phyloP scores from a whole-genome alignment of 2,797 vertebrate species.

The Brotula barbata region DNA sequence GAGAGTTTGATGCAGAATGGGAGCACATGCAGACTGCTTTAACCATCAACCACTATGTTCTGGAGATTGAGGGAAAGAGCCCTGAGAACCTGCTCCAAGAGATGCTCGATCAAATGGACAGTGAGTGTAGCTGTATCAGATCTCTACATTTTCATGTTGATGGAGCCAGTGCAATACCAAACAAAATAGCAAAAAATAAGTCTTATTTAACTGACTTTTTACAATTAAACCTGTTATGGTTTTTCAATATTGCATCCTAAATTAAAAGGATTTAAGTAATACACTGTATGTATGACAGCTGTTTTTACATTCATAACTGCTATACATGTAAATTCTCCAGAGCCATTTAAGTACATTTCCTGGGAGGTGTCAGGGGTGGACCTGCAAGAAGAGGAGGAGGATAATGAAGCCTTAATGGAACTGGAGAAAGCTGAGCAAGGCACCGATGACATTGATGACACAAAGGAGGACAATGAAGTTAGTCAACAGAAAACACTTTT shows the following conservation, averaged over 20 bases:
- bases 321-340: conserved; percentile 60
- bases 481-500: conserved; percentile 26
- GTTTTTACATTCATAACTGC: not conserved
- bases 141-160: not conserved
- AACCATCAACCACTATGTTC: conserved; percentile 39
- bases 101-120: conserved; percentile 80
- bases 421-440: conserved; percentile 65
- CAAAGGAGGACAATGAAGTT: conserved; percentile 54
- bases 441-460: conserved; percentile 56
- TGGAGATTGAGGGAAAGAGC: conserved; percentile 83
- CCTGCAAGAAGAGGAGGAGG: conserved; percentile 84
- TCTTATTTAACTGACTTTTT: no score
- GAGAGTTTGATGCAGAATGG: conserved; percentile 77
- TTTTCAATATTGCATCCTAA: conserved; percentile 1
- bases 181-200: no score
- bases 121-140: conserved; percentile 74
- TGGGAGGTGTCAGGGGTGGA: conserved; percentile 81
- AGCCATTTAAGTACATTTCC: conserved; percentile 79
- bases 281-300: no score
- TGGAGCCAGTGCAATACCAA: no score
- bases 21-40: conserved; percentile 68
- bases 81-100: conserved; percentile 82
- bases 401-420: conserved; percentile 75
- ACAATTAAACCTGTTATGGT: no score
- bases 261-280: not conserved